Conservation (phyloP, 2,797 vertebrate species). For the Crenuchus spilurus region DNA sequence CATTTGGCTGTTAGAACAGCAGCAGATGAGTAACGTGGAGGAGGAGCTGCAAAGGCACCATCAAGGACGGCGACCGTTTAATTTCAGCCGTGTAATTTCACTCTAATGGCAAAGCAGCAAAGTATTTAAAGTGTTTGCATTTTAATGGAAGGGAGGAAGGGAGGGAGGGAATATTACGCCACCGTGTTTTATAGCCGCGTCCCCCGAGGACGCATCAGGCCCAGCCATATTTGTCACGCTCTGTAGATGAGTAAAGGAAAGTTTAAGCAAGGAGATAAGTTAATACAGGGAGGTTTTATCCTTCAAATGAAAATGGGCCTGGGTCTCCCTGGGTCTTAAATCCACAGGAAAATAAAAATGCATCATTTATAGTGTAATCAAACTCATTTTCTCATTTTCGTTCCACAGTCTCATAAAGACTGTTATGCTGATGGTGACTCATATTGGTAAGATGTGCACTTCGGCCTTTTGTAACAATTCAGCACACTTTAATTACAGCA, state of each 20-base stretch:
- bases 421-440: too few species aligned
- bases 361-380: too few species aligned
- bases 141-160: conserved; percentile 41
- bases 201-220: conserved; percentile 35
- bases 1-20: neutral
- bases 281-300: conserved; percentile 36
- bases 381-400: too few species aligned
- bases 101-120: conserved; percentile 31
- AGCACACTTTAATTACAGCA: too few species aligned
- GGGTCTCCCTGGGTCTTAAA: neutral
- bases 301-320: conserved; percentile 16
- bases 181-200: conserved; percentile 33
- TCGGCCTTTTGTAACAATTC: too few species aligned
- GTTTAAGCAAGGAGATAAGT: conserved; percentile 33
- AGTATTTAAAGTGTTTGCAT: conserved; percentile 39
- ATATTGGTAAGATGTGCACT: too few species aligned
- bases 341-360: neutral
- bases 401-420: too few species aligned
- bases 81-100: conserved; percentile 39
- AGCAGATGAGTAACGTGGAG: neutral
- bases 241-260: conserved; percentile 1
- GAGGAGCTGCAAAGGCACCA: conserved; percentile 33
- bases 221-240: conserved; percentile 36
- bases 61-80: conserved; percentile 34
- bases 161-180: conserved; percentile 31